Conservation (phyloP, 2,113 vertebrate species). For the Rattus rattus region DNA sequence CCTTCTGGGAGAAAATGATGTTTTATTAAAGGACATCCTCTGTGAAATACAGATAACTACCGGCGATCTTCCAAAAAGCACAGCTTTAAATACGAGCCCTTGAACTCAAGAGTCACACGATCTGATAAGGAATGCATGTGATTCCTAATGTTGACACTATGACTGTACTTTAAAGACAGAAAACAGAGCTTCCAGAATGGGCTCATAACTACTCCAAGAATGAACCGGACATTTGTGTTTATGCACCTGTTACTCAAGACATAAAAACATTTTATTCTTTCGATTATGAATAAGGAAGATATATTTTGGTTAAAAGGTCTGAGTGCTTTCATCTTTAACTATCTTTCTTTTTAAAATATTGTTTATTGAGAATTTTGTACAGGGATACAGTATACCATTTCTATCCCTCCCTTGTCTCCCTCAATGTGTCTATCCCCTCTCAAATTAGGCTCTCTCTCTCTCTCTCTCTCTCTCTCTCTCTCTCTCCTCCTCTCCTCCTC, state of each 20-base stretch:
- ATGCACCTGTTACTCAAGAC: background rate
- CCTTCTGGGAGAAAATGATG: constrained; percentile 51
- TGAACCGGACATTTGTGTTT: background rate
- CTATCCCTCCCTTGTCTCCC: background rate
- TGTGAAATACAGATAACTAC: constrained; percentile 56
- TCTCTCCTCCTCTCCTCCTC: no score
- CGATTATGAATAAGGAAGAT: background rate
- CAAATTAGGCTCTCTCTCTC: background rate
- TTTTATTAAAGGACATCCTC: constrained; percentile 60
- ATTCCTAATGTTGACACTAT: background rate
- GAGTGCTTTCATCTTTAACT: background rate
- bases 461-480: no score
- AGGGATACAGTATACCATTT: background rate
- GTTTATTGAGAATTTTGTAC: background rate
- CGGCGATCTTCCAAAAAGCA: background rate
- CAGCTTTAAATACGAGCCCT: background rate
- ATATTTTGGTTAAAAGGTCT: background rate
- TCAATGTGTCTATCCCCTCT: background rate
- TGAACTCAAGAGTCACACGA: background rate
- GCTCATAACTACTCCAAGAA: background rate
- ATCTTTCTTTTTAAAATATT: background rate
- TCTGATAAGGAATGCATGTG: background rate
- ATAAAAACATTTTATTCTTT: background rate
- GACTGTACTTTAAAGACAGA: background rate
- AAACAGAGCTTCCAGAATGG: background rate